These are phyloP conservation scores for Eupithecia exiguata DNA, from an alignment of 2,888 invertebrate species.

Conservation along the genomic window DNA sequence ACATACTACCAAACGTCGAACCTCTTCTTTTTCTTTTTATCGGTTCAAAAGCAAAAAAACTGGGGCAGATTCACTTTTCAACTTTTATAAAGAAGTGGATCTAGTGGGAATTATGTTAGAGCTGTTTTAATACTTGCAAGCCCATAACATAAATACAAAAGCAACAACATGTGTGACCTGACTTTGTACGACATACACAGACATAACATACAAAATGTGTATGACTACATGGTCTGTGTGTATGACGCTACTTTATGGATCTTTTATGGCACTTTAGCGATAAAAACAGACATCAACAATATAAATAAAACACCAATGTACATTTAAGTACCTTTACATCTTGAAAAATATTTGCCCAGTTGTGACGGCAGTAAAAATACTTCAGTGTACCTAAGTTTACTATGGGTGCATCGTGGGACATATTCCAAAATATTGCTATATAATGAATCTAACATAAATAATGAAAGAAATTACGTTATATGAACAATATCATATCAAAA, in stretches of 20 bases:
- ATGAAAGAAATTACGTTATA: too few species aligned
- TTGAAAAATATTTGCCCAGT: conserved; percentile 6
- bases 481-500: too few species aligned
- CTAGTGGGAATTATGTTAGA: conserved; percentile 31
- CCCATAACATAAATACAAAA: conserved; percentile 23
- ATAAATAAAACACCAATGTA: conserved; percentile 3
- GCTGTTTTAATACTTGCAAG: conserved; percentile 8
- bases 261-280: conserved; percentile 48
- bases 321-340: not conserved
- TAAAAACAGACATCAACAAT: conserved; percentile 13
- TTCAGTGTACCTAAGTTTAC: not conserved
- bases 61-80: not conserved
- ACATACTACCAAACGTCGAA: too few species aligned
- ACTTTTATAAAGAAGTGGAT: not conserved
- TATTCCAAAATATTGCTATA: too few species aligned
- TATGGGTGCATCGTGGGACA: too few species aligned
- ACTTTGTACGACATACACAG: conserved; percentile 22
- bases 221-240: not conserved
- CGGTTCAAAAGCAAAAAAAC: too few species aligned
- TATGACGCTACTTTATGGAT: conserved; percentile 33
- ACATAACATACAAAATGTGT: not conserved
- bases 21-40: too few species aligned
- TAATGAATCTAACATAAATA: too few species aligned
- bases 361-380: conserved; percentile 11
- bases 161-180: conserved; percentile 13